Evolutionary conservation across 2,888 invertebrate species (phyloP).

Genomic region (Lithophane socia): DNA sequence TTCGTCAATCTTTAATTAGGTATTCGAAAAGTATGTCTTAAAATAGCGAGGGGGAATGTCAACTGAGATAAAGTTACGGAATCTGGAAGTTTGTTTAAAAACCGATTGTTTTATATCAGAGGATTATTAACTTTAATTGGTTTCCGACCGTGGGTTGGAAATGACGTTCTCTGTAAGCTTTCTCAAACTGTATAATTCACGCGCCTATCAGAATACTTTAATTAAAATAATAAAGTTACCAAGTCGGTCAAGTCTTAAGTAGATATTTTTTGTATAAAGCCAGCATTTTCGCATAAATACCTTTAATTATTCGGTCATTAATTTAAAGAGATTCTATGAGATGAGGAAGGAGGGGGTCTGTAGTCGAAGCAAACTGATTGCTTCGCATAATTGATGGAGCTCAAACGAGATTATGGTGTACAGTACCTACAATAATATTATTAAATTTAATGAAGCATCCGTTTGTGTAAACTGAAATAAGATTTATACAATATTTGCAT

Average conservation of each 20-base stretch:
- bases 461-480: conserved; percentile 24
- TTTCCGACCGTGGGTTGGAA: conserved; percentile 77
- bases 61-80: conserved; percentile 73
- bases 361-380: conserved; percentile 60
- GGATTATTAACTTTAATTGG: conserved; percentile 89
- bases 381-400: conserved; percentile 66
- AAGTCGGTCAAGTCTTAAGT: conserved; percentile 44
- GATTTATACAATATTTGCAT: conserved; percentile 33
- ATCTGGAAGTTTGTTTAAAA: conserved; percentile 79
- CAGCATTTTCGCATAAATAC: conserved; percentile 61
- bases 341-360: conserved; percentile 27
- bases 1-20: conserved; percentile 30
- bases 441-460: conserved; percentile 50
- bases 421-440: conserved; percentile 55
- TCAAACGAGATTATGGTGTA: conserved; percentile 56
- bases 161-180: conserved; percentile 79
- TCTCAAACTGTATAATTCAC: conserved; percentile 69
- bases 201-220: conserved; percentile 72
- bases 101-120: conserved; percentile 77
- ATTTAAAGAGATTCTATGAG: conserved; percentile 56
- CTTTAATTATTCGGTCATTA: conserved; percentile 65
- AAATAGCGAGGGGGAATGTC: conserved; percentile 47
- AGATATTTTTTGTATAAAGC: conserved; percentile 59
- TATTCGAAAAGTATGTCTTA: conserved; percentile 34
- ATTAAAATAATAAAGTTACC: conserved; percentile 70